phyloP scores from a whole-genome alignment of 2,113 vertebrate genomes.

The human (Homo sapiens) region DNA sequence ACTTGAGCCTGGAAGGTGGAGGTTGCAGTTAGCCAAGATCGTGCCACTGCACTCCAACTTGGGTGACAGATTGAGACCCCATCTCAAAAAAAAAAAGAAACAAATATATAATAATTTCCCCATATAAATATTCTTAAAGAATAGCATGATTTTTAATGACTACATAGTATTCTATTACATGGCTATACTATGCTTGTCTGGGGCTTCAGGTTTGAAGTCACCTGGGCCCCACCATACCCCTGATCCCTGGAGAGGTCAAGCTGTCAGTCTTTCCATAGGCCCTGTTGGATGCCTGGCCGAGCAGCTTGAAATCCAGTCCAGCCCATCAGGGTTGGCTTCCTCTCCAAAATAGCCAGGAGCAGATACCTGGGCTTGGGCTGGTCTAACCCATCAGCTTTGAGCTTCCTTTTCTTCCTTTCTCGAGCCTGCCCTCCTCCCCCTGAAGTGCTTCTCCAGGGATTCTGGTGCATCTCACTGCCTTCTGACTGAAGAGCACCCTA shows the following conservation, averaged over 20 bases:
- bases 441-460: neutral
- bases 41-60: too few relatives aligned
- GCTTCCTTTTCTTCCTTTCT: neutral
- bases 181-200: neutral
- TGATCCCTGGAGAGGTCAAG: neutral
- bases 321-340: neutral
- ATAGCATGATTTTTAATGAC: neutral
- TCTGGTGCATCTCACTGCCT: neutral
- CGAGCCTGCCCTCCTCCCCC: neutral
- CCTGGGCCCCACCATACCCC: neutral
- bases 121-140: neutral
- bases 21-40: too few relatives aligned
- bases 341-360: neutral
- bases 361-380: neutral
- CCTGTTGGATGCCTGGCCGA: neutral
- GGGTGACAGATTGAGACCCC: too few relatives aligned
- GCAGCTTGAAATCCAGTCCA: neutral
- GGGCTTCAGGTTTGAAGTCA: neutral
- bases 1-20: too few relatives aligned
- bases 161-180: neutral
- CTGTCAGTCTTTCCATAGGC: neutral
- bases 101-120: neutral
- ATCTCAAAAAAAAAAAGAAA: too few relatives aligned
- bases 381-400: neutral
- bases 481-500: neutral